Evolutionary conservation across 1,140 invertebrate species (phyloP).

Genomic region (Cydia strobilella): DNA sequence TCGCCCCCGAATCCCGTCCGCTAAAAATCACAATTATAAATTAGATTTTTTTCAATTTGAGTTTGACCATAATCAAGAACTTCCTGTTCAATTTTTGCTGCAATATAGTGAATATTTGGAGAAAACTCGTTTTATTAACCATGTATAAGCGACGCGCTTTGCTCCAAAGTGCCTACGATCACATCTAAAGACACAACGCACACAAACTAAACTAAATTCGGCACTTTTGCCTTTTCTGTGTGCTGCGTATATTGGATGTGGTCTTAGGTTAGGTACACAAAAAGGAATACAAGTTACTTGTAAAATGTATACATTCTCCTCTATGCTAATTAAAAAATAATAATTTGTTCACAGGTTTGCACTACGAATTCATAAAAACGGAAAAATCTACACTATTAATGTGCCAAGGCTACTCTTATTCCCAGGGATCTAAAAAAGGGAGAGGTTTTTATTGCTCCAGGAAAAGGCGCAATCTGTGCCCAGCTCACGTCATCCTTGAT

Average conservation of each 20-base stretch:
- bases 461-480: background rate
- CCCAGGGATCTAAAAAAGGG: background rate
- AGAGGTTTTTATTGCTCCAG: background rate
- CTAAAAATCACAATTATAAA: background rate
- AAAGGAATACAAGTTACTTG: no score
- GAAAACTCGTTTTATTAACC: background rate
- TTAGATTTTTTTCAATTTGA: background rate
- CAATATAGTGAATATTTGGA: background rate
- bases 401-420: background rate
- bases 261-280: no score
- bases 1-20: no score
- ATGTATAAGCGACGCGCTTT: no score
- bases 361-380: slow-evolving; percentile 1
- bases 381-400: background rate
- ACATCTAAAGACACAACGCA: no score
- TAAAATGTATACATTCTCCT: no score
- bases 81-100: background rate
- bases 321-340: no score
- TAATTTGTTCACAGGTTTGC: background rate
- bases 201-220: no score
- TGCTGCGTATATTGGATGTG: no score
- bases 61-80: background rate
- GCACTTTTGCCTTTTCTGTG: no score
- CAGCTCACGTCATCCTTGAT: background rate
- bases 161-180: no score